Conservation (phyloP, 2,113 vertebrate genomes). For the Gulo gulo region DNA sequence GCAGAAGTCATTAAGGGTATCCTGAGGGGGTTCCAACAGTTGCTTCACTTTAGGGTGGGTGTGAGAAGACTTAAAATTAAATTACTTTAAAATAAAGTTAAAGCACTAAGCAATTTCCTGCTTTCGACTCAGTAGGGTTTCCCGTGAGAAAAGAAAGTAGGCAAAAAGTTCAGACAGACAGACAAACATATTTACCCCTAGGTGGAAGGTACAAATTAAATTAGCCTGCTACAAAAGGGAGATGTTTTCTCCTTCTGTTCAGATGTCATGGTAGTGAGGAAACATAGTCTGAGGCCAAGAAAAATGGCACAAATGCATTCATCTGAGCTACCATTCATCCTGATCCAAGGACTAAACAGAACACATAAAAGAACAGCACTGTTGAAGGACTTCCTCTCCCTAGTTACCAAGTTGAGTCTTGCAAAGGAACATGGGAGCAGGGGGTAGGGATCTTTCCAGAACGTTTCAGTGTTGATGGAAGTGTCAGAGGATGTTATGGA, state of each 20-base stretch:
- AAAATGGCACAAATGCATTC: slow-evolving; percentile 94
- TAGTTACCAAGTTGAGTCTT: slow-evolving; percentile 86
- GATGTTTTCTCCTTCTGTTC: slow-evolving; percentile 99
- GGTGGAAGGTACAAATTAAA: slow-evolving; percentile 99
- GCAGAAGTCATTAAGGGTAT: slow-evolving; percentile 91
- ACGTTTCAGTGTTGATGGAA: slow-evolving; percentile 72
- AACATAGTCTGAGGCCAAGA: slow-evolving; percentile 91
- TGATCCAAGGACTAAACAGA: slow-evolving; percentile 88
- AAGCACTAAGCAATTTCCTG: slow-evolving; percentile 90
- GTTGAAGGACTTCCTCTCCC: slow-evolving; percentile 87
- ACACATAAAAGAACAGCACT: slow-evolving; percentile 89
- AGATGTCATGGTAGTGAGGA: slow-evolving; percentile 99
- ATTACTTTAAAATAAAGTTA: slow-evolving; percentile 96
- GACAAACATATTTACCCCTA: slow-evolving; percentile 99
- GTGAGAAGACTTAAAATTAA: slow-evolving; percentile 93
- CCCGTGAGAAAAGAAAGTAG: slow-evolving; percentile 97
- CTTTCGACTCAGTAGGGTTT: slow-evolving; percentile 91
- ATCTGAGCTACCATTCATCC: slow-evolving; percentile 94
- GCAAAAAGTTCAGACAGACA: slow-evolving; percentile 91
- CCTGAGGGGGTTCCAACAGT: slow-evolving; percentile 87
- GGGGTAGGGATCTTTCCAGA: slow-evolving; percentile 80
- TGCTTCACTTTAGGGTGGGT: slow-evolving; percentile 87
- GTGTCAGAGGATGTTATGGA: slow-evolving; percentile 71
- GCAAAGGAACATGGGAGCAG: slow-evolving; percentile 82
- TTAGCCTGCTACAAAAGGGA: slow-evolving; percentile 97